These are phyloP conservation scores for Rutilus rutilus DNA, from an alignment of 2,113 vertebrate genomes.

Conservation along the genomic window DNA sequence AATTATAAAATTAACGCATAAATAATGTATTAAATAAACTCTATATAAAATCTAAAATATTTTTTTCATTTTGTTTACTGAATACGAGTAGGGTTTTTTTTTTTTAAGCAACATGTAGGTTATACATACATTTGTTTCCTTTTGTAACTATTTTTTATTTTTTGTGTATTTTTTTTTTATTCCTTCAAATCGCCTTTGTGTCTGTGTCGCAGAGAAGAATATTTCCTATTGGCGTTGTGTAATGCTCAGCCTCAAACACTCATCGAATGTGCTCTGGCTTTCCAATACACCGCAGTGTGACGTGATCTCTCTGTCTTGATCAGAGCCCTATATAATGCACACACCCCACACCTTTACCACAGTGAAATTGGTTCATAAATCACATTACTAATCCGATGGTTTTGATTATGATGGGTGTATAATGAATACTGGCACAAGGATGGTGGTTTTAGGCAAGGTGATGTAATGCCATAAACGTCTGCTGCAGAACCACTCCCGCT, in stretches of 20 bases:
- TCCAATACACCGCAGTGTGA: constrained; percentile 56
- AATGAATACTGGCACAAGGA: constrained; percentile 26
- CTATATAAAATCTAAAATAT: neutral
- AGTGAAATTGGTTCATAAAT: constrained; percentile 16
- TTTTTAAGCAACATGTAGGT: neutral
- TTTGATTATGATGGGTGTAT: constrained; percentile 35
- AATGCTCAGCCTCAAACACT: constrained; percentile 35
- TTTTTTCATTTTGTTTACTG: neutral
- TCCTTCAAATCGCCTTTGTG: neutral
- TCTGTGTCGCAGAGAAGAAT: constrained; percentile 15
- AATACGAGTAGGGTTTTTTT: neutral
- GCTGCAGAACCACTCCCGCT: constrained; percentile 47
- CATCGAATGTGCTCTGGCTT: constrained; percentile 24
- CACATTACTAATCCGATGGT: constrained; percentile 35
- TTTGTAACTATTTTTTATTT: neutral
- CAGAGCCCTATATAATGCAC: constrained; percentile 16
- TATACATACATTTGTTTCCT: too few species aligned
- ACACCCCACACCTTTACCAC: constrained; percentile 22
- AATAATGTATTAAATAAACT: neutral
- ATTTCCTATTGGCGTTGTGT: constrained; percentile 36
- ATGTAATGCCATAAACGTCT: constrained; percentile 55
- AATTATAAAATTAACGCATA: neutral
- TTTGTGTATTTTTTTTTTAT: neutral
- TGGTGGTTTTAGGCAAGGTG: constrained; percentile 41
- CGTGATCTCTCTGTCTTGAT: constrained; percentile 54